Evolutionary conservation across 1,140 invertebrate genomes (phyloP).

Genomic region (Drosophila saltans): DNA sequence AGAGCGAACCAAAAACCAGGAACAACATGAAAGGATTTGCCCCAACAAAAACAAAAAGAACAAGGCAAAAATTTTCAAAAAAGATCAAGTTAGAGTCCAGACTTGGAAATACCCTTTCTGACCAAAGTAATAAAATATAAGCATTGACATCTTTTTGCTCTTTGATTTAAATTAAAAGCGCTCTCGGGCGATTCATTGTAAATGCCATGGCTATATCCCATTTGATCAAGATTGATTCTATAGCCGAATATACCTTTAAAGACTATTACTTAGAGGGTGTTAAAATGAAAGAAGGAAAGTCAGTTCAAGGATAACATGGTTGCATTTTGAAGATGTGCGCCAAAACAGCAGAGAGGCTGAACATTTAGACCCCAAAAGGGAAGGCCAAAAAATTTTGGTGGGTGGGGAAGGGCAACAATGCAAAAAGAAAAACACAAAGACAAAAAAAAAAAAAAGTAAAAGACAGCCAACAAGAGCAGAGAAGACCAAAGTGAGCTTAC

Average conservation of each 20-base stretch:
- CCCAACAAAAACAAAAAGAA: constrained; percentile 43
- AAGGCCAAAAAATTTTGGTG: neutral
- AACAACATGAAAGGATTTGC: constrained; percentile 35
- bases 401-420: neutral
- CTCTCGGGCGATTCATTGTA: no score
- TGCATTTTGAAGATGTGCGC: constrained; percentile 44
- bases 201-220: no score
- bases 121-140: no score
- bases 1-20: constrained; percentile 17
- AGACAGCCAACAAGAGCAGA: neutral
- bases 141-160: no score
- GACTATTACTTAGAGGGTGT: neutral
- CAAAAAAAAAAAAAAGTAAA: constrained; percentile 14
- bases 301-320: constrained; percentile 55
- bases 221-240: no score
- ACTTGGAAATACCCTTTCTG: neutral
- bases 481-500: constrained; percentile 7
- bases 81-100: neutral
- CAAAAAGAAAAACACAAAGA: constrained; percentile 30
- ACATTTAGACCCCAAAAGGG: constrained; percentile 14
- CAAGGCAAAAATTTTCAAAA: neutral
- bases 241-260: neutral
- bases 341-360: constrained; percentile 52
- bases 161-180: no score
- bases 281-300: constrained; percentile 4